A percentile compares a stretch with the other conserved stretches of the same genome.
Conservation (phyloP, 35 echinoderm and acorn worm genomes). For the Ptychodera flava region DNA sequence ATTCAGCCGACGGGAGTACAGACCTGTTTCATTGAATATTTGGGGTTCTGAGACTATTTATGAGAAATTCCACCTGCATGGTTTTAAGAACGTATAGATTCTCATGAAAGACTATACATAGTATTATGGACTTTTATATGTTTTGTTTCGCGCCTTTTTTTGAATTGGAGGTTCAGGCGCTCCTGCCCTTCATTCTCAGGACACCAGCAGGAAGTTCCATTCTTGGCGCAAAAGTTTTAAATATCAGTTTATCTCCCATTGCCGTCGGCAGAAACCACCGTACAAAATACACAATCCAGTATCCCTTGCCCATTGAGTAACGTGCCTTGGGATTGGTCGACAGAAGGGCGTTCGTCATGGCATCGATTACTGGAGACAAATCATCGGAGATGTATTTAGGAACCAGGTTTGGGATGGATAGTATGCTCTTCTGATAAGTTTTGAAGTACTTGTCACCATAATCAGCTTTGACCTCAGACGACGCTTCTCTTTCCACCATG, state of each 20-base stretch:
- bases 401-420: neutral
- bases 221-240: neutral
- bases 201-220: neutral
- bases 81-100: too few relatives aligned
- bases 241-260: constrained; percentile 5
- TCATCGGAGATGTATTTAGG: constrained; percentile 9
- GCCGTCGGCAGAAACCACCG: constrained; percentile 12
- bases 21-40: too few relatives aligned
- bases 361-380: constrained; percentile 13
- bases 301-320: constrained; percentile 14
- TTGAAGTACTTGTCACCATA: constrained; percentile 35
- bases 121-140: too few relatives aligned
- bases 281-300: neutral
- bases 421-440: neutral
- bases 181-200: too few relatives aligned
- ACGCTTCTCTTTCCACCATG: neutral
- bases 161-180: too few relatives aligned
- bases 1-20: too few relatives aligned
- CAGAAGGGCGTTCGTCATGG: constrained; percentile 24
- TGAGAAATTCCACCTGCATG: too few relatives aligned
- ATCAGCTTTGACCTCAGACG: neutral
- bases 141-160: too few relatives aligned
- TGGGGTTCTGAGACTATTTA: too few relatives aligned
- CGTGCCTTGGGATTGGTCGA: constrained; percentile 19
- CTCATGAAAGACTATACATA: too few relatives aligned